A percentile compares a stretch with the other conserved stretches of the same genome.
These are phyloP conservation scores for Eurypyga helias DNA, from an alignment of 2,113 vertebrate genomes.

Conservation along the genomic window DNA sequence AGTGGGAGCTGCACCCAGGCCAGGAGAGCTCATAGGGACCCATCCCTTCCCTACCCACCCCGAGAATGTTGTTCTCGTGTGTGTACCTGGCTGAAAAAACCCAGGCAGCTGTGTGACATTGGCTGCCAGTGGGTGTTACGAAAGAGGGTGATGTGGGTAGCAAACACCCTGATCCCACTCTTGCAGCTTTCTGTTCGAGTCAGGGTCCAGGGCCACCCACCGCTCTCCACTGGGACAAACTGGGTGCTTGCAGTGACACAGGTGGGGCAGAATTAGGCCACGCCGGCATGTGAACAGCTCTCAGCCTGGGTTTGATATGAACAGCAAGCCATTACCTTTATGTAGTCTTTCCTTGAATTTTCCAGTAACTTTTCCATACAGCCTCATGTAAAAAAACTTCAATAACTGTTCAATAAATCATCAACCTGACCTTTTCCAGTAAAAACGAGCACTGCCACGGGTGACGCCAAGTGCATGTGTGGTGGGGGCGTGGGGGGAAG, in stretches of 20 bases:
- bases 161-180: background rate
- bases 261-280: background rate
- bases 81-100: fast-evolving
- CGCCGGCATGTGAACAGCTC: fast-evolving
- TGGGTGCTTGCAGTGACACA: fast-evolving
- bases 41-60: background rate
- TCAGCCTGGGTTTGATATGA: fast-evolving
- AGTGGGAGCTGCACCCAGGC: fast-evolving
- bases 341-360: conserved; percentile 18
- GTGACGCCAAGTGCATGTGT: background rate
- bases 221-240: background rate
- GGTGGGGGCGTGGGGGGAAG: background rate
- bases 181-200: background rate
- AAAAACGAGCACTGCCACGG: conserved; percentile 12
- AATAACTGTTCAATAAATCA: conserved; percentile 79
- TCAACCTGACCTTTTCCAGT: conserved; percentile 74
- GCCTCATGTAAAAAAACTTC: conserved; percentile 69
- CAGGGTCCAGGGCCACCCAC: background rate
- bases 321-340: fast-evolving
- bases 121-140: fast-evolving
- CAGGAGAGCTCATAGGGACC: background rate
- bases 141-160: background rate
- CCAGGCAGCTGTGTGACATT: fast-evolving
- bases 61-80: fast-evolving
- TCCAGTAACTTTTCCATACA: conserved; percentile 51